Evolutionary conservation across 2,888 invertebrate genomes (phyloP).

Genomic region (Trimorus sp.): DNA sequence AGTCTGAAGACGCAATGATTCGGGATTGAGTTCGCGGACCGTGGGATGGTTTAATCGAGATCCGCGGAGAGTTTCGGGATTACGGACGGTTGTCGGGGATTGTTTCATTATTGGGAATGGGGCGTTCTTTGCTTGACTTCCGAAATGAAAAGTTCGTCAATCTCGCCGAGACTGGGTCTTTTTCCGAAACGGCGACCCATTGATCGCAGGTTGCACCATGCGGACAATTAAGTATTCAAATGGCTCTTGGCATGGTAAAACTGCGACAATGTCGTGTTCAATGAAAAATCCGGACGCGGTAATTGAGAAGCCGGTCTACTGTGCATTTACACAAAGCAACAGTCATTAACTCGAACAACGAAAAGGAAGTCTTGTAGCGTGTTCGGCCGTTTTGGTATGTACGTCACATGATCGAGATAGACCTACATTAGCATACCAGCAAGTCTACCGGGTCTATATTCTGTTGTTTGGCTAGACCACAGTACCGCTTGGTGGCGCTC

Average conservation of each 20-base stretch:
- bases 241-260: background rate
- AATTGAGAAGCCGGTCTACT: slow-evolving; percentile 10
- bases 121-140: slow-evolving; percentile 21
- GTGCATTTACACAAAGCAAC: slow-evolving; percentile 41
- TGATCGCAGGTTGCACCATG: background rate
- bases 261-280: slow-evolving; percentile 12
- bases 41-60: slow-evolving; percentile 56
- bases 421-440: slow-evolving; percentile 69
- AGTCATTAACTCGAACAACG: slow-evolving; percentile 54
- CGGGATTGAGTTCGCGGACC: slow-evolving; percentile 49
- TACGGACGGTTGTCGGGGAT: slow-evolving; percentile 44
- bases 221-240: slow-evolving; percentile 26
- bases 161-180: background rate
- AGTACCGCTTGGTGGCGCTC: slow-evolving; percentile 69
- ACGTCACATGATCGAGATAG: slow-evolving; percentile 62
- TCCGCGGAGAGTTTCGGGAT: slow-evolving; percentile 53
- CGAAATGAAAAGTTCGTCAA: slow-evolving; percentile 35
- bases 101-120: slow-evolving; percentile 61
- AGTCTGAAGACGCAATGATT: slow-evolving; percentile 43
- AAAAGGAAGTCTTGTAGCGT: slow-evolving; percentile 60
- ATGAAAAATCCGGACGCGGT: slow-evolving; percentile 5
- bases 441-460: slow-evolving; percentile 64
- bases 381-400: slow-evolving; percentile 43
- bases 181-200: background rate
- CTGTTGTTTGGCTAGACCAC: slow-evolving; percentile 61